Evolutionary conservation across 2,888 invertebrate genomes (phyloP), one percentile per base, ranked within the genome.

Genomic region (Drymonia ruficornis): DNA sequence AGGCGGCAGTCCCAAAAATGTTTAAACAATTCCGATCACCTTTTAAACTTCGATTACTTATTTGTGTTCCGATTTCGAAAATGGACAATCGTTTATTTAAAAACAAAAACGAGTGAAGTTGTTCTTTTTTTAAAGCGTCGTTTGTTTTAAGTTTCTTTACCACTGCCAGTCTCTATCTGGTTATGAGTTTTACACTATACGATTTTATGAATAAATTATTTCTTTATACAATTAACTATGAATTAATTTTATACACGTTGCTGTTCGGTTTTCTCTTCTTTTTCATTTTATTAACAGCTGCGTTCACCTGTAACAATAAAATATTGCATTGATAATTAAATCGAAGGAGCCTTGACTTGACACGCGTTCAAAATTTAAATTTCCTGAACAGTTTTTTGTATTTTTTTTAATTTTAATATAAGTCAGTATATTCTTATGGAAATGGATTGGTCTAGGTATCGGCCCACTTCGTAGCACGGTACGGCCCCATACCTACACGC

Each of bases 231-330:
- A 13, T 23, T 5, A 23, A 13, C 13, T 5, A 45, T 45, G n/a
- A 28, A 45, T 45, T 45, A 45, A 59, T 52, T 54, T 13, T 52
- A 63, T 65, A 71, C 64, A 36, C 55, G 65, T 74, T 19, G 11
- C n/a, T 28, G n/a, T 28, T 45, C 59, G 75, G 71, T 87, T 90
- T 91, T 86, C 91, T 89, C 87, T 88, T 91, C 78, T 91, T 91
- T 89, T 83, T 89, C 91, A 90, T 91, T 86, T 84, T 90, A 83
- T 59, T 56, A 62, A 56, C 55, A 56, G 50, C 48, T 49, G 52
- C 19, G 44, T 62, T 59, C 65, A 84, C 78, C 91, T 91, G 89
- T 7, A 91, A 70, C 72, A 86, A 83, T 56, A 65, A 54, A 67
- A 57, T 31, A 8, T n/a, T 28, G 11, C 29, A 31, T 16, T 16